phyloP scores from a whole-genome alignment of 1,140 invertebrate genomes.

The Agrilus planipennis region DNA sequence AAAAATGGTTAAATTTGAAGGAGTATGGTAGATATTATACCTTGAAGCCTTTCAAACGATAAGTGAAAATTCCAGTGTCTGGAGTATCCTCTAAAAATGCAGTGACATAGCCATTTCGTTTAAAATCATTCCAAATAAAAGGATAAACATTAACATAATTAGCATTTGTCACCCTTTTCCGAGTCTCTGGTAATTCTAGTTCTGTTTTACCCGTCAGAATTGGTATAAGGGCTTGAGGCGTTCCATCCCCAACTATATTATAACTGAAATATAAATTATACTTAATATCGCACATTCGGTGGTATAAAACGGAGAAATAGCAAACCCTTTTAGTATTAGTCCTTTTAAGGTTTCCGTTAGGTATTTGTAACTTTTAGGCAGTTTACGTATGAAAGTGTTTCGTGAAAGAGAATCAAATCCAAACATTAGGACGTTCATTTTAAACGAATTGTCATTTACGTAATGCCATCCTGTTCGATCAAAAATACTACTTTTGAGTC shows the following conservation, averaged over 20 bases:
- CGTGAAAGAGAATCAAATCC: constrained; percentile 85
- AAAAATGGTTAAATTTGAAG: not conserved
- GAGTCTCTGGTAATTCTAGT: constrained; percentile 72
- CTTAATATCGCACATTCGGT: not conserved
- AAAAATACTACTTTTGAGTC: constrained; percentile 35
- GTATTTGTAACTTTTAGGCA: constrained; percentile 71
- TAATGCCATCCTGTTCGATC: constrained; percentile 39
- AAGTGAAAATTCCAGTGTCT: constrained; percentile 78
- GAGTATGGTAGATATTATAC: constrained; percentile 11
- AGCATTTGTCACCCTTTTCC: constrained; percentile 54
- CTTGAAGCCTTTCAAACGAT: constrained; percentile 79
- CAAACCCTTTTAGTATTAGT: constrained; percentile 47
- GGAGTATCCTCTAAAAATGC: constrained; percentile 82
- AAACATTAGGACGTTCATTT: constrained; percentile 74
- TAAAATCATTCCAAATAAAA: constrained; percentile 69
- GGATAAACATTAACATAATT: constrained; percentile 67
- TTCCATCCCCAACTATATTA: constrained; percentile 91
- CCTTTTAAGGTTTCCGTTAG: constrained; percentile 57
- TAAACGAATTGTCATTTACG: constrained; percentile 38
- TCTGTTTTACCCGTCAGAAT: constrained; percentile 84
- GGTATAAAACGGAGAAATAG: constrained; percentile 7
- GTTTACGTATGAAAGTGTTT: constrained; percentile 73
- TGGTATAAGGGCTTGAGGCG: constrained; percentile 83
- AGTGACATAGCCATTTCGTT: constrained; percentile 55
- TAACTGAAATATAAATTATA: constrained; percentile 17